Conservation (phyloP, 2,797 vertebrate species). For the Sebastes diploproa region DNA sequence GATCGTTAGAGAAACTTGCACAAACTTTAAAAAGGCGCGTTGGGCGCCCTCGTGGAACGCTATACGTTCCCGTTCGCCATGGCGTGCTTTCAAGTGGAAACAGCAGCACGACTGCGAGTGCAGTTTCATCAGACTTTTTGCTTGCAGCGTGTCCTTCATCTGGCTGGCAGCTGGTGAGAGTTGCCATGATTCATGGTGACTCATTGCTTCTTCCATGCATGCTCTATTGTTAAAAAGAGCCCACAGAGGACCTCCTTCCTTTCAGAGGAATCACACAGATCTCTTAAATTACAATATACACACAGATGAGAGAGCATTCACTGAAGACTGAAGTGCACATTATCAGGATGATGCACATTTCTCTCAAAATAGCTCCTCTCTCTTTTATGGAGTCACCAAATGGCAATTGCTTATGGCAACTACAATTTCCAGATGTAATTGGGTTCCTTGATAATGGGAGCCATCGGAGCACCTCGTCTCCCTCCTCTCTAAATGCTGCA, state of each 20-base stretch:
- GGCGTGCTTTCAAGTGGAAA: conserved; percentile 53
- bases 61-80: background rate
- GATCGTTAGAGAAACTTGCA: conserved; percentile 25
- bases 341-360: conserved; percentile 1
- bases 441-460: conserved; percentile 48
- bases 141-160: conserved; percentile 50
- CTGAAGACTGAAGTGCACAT: background rate
- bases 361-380: conserved; percentile 23
- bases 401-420: conserved; percentile 36
- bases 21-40: conserved; percentile 37
- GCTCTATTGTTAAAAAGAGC: conserved; percentile 25
- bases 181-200: conserved; percentile 50
- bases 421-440: conserved; percentile 53
- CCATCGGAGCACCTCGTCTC: conserved; percentile 30
- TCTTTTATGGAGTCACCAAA: conserved; percentile 11
- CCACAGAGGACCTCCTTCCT: conserved; percentile 23
- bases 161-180: conserved; percentile 64
- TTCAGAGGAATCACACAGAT: conserved; percentile 15
- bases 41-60: background rate
- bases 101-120: conserved; percentile 5
- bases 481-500: conserved; percentile 57
- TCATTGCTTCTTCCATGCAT: conserved; percentile 28
- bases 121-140: conserved; percentile 41
- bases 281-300: conserved; percentile 17
- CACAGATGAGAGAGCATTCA: background rate